Conservation (phyloP, 2,888 invertebrate species). For the Cephus pulcher region DNA sequence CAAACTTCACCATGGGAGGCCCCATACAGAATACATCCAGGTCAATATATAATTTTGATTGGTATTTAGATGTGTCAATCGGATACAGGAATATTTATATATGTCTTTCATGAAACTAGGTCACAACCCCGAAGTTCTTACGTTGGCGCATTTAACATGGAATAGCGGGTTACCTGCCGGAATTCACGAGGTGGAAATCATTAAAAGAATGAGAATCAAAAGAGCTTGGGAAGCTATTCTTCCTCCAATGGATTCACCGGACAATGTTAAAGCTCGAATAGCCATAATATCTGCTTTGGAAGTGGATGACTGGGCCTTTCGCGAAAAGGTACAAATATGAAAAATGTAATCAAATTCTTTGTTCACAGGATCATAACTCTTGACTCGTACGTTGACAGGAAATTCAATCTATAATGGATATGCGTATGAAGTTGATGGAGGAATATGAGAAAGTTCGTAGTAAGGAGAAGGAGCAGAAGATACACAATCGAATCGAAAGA, state of each 20-base stretch:
- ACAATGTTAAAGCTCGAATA: constrained; percentile 72
- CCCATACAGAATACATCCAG: constrained; percentile 66
- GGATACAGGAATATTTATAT: constrained; percentile 7
- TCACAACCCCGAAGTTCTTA: constrained; percentile 74
- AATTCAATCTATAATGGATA: constrained; percentile 78
- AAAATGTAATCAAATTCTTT: neutral
- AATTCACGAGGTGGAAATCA: constrained; percentile 72
- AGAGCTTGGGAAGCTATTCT: constrained; percentile 74
- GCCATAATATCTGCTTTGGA: constrained; percentile 83
- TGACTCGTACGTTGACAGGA: constrained; percentile 65
- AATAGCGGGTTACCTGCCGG: constrained; percentile 76
- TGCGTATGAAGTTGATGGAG: constrained; percentile 78
- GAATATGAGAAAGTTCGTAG: constrained; percentile 72
- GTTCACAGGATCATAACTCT: neutral
- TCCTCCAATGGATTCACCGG: constrained; percentile 69
- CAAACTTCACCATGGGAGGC: constrained; percentile 86
- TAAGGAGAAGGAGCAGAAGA: constrained; percentile 64
- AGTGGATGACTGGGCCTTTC: constrained; percentile 84
- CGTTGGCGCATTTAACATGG: constrained; percentile 74
- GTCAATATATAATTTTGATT: constrained; percentile 54
- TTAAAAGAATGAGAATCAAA: constrained; percentile 77
- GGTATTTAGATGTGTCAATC: constrained; percentile 39
- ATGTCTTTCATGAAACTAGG: constrained; percentile 26
- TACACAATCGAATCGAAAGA: constrained; percentile 63
- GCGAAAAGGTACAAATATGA: constrained; percentile 68